Conservation (phyloP, 1,140 invertebrate species). For the Drosophila lini region DNA sequence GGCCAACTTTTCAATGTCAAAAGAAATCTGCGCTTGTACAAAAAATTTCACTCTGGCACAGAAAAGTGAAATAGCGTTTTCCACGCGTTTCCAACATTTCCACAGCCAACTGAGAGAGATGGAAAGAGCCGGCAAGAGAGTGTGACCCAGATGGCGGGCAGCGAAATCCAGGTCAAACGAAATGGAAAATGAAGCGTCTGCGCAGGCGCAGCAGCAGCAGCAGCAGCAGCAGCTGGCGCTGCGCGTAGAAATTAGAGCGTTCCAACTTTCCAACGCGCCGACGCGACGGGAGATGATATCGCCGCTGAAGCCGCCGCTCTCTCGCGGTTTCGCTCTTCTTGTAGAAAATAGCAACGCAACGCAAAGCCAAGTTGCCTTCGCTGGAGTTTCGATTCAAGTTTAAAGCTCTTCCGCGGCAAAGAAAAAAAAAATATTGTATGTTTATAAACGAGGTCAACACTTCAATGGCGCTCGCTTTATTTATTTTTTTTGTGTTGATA, state of each 20-base stretch:
- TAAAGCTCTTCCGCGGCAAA: constrained; percentile 79
- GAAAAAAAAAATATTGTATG: constrained; percentile 49
- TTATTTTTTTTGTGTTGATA: constrained; percentile 1
- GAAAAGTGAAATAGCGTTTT: constrained; percentile 77
- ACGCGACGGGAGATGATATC: constrained; percentile 53
- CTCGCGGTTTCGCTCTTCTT: constrained; percentile 34
- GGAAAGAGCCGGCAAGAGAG: constrained; percentile 26
- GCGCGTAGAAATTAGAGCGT: constrained; percentile 78
- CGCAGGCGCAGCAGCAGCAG: constrained; percentile 36
- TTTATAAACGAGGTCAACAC: constrained; percentile 78
- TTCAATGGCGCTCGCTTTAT: constrained; percentile 75
- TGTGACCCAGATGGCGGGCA: constrained; percentile 68
- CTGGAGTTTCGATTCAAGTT: constrained; percentile 77
- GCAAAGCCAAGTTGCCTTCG: constrained; percentile 31
- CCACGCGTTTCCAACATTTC: constrained; percentile 60
- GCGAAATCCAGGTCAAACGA: constrained; percentile 83
- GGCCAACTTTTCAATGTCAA: constrained; percentile 80
- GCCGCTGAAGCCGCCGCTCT: constrained; percentile 3
- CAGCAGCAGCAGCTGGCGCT: constrained; percentile 24
- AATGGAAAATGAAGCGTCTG: constrained; percentile 77
- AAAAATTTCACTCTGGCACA: constrained; percentile 69
- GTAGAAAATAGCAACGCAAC: constrained; percentile 74
- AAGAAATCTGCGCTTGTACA: constrained; percentile 58
- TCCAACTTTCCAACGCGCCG: constrained; percentile 63
- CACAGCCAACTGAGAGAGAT: neutral